These are phyloP conservation scores for Athripsodes cinereus DNA, from an alignment of 2,888 invertebrate genomes.

Conservation along the genomic window DNA sequence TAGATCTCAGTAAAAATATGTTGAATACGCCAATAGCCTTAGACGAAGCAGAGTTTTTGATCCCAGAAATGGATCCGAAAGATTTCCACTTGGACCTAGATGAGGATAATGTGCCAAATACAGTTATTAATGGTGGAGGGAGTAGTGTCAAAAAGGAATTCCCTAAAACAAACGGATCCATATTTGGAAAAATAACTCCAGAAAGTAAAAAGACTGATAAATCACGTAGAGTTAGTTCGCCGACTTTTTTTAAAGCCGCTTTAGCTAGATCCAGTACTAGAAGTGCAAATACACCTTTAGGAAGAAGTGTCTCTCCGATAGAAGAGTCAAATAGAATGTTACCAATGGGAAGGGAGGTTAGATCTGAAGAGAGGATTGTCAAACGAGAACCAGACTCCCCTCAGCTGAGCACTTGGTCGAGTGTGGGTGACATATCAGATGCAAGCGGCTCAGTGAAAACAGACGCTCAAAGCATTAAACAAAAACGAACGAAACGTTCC, in stretches of 20 bases:
- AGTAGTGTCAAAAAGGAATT: conserved; percentile 35
- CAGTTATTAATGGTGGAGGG: conserved; percentile 20
- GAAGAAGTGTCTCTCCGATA: conserved; percentile 6
- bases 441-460: conserved; percentile 16
- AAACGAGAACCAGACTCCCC: conserved; percentile 41
- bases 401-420: conserved; percentile 47
- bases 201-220: conserved; percentile 43
- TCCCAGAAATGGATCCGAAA: conserved; percentile 44
- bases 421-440: conserved; percentile 42
- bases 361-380: conserved; percentile 13
- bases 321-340: background rate
- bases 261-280: conserved; percentile 47
- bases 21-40: conserved; percentile 50
- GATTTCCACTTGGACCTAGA: conserved; percentile 38
- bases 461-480: conserved; percentile 35
- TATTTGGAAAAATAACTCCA: conserved; percentile 42
- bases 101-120: conserved; percentile 15
- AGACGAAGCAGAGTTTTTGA: conserved; percentile 52
- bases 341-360: conserved; percentile 5
- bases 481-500: conserved; percentile 59
- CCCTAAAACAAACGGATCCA: conserved; percentile 45
- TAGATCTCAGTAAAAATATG: conserved; percentile 39
- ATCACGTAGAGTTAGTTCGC: conserved; percentile 52
- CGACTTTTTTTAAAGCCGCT: conserved; percentile 52
- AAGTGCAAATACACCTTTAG: conserved; percentile 29